Evolutionary conservation across 2,113 vertebrate species (phyloP), one percentile per base, ranked within the genome.

Genomic region (Entelurus aequoreus): DNA sequence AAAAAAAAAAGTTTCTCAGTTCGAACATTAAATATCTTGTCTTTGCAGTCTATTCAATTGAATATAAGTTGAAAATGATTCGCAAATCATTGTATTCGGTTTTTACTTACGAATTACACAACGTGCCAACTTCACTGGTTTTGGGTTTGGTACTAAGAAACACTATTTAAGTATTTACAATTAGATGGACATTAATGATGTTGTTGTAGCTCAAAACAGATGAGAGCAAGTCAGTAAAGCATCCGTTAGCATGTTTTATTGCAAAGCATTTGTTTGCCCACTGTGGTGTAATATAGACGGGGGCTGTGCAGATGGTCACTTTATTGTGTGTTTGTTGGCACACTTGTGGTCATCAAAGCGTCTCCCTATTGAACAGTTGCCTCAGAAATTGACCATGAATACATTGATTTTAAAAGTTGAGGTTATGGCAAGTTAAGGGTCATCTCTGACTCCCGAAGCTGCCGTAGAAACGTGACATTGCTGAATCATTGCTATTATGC

Each of bases 301-400:
- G 36, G 55, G 63, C 65, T 49, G 71, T 81, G 66, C 78, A 85
- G 82, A 81, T 84, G 80, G 77, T 76, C 79, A 76, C 62, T 86
- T 83, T 82, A 83, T 76, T 73, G 67, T 73, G 62, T 51, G 47
- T 72, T 83, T 77, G 84, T 85, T 81, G 83, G 81, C 65, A 46
- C 53, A 63, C 46, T 74, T 69, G 62, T 76, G 76, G 80, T 82
- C 77, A 75, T 80, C 68, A 72, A 71, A 44, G 44, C 57, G 63
- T 76, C 63, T 70, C 53, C 65, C 68, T 60, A 55, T 65, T 68
- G 68, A 82, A 74, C 74, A 76, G 68, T 68, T 78, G 74, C 61
- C 63, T 64, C 57, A 69, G 64, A 75, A 73, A 75, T 66, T 56
- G 58, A 49, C 57, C 56, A 28, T 63, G 62, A 35, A 54, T 48